Percentiles rank a stretch among this genome's conserved stretches.
phyloP scores from a whole-genome alignment of 2,113 vertebrate species.

The Colinus virginianus region DNA sequence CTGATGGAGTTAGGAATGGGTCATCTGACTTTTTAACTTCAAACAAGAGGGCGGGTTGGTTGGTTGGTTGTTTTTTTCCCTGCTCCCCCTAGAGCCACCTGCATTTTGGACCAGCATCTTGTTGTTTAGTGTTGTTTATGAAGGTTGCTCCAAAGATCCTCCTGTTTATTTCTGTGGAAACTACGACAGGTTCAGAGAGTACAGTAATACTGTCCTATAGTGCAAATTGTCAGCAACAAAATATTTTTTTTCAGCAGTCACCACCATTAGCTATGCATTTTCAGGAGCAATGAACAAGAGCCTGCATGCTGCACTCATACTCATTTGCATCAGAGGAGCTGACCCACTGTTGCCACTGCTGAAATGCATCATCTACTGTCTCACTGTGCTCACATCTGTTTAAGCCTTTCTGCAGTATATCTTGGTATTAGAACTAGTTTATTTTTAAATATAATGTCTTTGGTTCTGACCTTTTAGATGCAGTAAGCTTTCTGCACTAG shows the following conservation, averaged over 20 bases:
- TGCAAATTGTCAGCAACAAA: not conserved
- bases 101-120: not conserved
- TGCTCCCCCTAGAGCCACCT: not conserved
- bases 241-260: not conserved
- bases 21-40: not conserved
- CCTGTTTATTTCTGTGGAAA: not conserved
- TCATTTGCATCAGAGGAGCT: not conserved
- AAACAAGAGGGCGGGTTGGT: not conserved
- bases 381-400: not conserved
- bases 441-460: not conserved
- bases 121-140: not conserved
- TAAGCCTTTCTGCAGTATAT: not conserved
- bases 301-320: not conserved
- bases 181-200: too few species aligned
- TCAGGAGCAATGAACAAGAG: not conserved
- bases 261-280: not conserved
- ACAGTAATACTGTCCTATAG: not conserved
- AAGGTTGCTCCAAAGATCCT: too few species aligned
- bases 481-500: not conserved
- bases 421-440: not conserved
- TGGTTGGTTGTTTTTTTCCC: not conserved
- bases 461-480: not conserved
- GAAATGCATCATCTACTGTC: not conserved
- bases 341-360: not conserved
- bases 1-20: not conserved